phyloP scores from a whole-genome alignment of 1,140 invertebrate genomes.

The Pissodes strobi region DNA sequence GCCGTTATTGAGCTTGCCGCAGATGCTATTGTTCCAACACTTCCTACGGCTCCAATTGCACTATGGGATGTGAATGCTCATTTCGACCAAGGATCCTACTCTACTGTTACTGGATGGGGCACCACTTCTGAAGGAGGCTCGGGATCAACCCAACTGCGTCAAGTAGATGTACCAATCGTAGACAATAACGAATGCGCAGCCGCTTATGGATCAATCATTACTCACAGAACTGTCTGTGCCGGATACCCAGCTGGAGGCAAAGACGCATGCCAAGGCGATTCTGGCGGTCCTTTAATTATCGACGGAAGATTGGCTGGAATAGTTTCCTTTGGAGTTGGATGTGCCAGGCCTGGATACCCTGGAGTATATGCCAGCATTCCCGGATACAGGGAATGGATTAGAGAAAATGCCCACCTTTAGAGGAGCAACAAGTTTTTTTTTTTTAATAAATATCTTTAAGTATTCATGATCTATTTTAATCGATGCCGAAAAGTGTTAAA shows the following conservation, averaged over 20 bases:
- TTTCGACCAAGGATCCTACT: constrained; percentile 21
- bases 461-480: too few species aligned
- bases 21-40: not conserved
- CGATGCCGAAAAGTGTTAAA: too few species aligned
- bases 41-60: not conserved
- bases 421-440: too few species aligned
- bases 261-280: constrained; percentile 70
- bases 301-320: constrained; percentile 58
- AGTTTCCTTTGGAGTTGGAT: constrained; percentile 59
- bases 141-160: constrained; percentile 40
- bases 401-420: too few species aligned
- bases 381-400: constrained; percentile 31
- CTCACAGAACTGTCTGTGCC: constrained; percentile 52
- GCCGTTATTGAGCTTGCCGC: constrained; percentile 54
- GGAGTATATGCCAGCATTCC: constrained; percentile 37
- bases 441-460: too few species aligned
- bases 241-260: constrained; percentile 53
- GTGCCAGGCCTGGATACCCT: constrained; percentile 31
- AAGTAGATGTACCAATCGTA: constrained; percentile 20
- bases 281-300: constrained; percentile 63
- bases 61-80: not conserved
- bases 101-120: constrained; percentile 53
- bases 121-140: constrained; percentile 26
- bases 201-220: constrained; percentile 46
- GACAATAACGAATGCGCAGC: not conserved